Conservation (phyloP, 2,888 invertebrate genomes). For the Stenotaenia linearis region DNA sequence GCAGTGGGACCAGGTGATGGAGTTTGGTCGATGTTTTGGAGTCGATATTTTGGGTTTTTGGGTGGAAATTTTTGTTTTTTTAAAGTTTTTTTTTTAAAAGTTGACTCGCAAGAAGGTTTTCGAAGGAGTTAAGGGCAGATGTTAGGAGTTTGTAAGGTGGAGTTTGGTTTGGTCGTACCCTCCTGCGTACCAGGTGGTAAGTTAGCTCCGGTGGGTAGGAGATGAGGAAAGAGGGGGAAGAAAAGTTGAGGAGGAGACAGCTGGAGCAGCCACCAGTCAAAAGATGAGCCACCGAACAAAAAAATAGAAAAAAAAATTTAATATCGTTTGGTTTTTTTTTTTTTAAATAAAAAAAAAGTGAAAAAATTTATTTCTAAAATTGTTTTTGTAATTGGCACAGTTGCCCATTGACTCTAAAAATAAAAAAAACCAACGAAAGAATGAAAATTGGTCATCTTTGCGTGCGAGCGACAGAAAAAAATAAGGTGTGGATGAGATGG, state of each 20-base stretch:
- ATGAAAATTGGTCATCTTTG: background rate
- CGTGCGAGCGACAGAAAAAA: background rate
- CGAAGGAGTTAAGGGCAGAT: background rate
- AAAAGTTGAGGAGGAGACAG: slow-evolving; percentile 17
- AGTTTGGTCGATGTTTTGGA: background rate
- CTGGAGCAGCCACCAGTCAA: slow-evolving; percentile 8
- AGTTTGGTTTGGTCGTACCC: background rate
- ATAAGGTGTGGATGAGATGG: background rate
- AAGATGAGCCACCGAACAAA: slow-evolving; percentile 10
- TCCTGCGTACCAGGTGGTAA: background rate
- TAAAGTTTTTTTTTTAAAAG: background rate
- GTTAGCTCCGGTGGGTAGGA: background rate
- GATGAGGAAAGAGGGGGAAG: slow-evolving; percentile 26
- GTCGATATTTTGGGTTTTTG: background rate
- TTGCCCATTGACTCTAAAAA: background rate
- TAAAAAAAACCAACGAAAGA: background rate
- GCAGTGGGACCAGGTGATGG: slow-evolving; percentile 7
- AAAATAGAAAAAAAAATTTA: background rate
- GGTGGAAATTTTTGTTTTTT: background rate
- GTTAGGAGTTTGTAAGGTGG: slow-evolving; percentile 1
- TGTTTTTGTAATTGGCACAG: background rate
- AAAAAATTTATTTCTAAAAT: background rate
- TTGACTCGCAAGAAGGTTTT: background rate
- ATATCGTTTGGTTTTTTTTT: background rate
- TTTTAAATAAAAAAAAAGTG: too few species aligned